Evolutionary conservation across 1,140 invertebrate species (phyloP), one percentile per base, ranked within the genome.

Genomic region (Procambarus clarkii): DNA sequence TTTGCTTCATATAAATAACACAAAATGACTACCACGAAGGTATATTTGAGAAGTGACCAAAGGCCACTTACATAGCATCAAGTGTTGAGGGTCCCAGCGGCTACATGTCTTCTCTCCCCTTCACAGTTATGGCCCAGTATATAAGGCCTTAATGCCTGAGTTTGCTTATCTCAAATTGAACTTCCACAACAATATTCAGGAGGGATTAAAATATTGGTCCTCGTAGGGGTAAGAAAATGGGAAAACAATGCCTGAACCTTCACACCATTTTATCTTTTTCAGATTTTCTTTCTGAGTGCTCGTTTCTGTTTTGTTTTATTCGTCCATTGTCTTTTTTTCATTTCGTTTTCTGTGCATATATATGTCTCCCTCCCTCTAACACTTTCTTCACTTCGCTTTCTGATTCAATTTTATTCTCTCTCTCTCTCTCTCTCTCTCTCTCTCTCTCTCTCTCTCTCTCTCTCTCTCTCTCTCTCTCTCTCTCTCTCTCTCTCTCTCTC

Each of bases 161-260:
- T 74, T 74, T 74, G 69, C 69, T 74, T 74, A 74, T 74, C 69
- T 74, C n/a, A 74, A 74, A 74, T 74, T 24, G 24, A 74, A 74
- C n/a, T 34, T 74, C 69, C 69, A 74, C 69, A 74, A 74, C 69
- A 34, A 74, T 74, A 74, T 74, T 74, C 69, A 74, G 69, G 7
- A 34, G 15, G 69, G 69, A 74, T 74, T 74, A 34, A 74, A 74
- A 34, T 74, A 74, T 74, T 34, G 69, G 8, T 74, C 7, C 3
- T 74, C 7, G 69, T 21, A 21, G 69, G 24, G 69, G 69, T 15
- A 74, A 74, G 69, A 24, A 74, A 74, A 74, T 74, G 24, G 69
- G 69, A 21, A 34, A 74, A 74, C 69, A 74, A 34, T 74, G 24
- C 69, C 34, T 34, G 15, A 18, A 18, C 64, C 24, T 74, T 24